Base-by-base conservation (phyloP, 2,797 vertebrate species). In the Leuciscus waleckii region DNA sequence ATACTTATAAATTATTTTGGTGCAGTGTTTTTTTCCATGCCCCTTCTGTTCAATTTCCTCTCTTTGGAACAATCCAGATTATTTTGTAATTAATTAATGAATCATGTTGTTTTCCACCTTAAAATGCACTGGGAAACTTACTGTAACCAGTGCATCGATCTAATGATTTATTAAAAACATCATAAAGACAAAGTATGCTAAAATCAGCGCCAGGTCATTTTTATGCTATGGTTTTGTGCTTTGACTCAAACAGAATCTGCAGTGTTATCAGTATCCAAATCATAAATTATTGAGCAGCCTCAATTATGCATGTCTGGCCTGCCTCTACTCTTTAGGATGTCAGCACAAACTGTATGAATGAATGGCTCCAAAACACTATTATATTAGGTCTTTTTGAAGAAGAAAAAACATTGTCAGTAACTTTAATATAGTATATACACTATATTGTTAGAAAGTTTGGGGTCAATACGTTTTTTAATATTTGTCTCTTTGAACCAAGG, bases 231-330 rank as follows among this genome's bases (percentile, higher is more conserved):
- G 65, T 73, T 73, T 71, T 83, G 74, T 79, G 74, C 61, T 26
- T 63, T 71, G 17, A 32, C 68, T 87, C 83, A 32, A 82, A 88
- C 75, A 74, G 86, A 90, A 90, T 91, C 91, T 91, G 91, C 93
- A 93, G 90, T 68, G 88, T 90, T 90, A 89, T 92, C 93, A 91
- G 93, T 95, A 94, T 92, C 91, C 91, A 87, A 88, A 88, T 88
- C 90, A 89, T 95, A 89, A 91, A 95, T 95, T 92, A 95, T 95
- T 95, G 87, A 95, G 51, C 82, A 91, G 88, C 85, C 76, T 95
- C 88, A 93, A 93, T 94, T 93, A 94, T 93, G 89, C 82, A 93
- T 92, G 91, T 91, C 51, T 88, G 90, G 92, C 85, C 75, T 78
- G 41, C 46, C 67, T 49, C 67, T 14, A 21, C 56, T 83, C 76